Evolutionary conservation across 2,888 invertebrate genomes (phyloP), one percentile per base, ranked within the genome.

Genomic region (Thymelicus acteon): DNA sequence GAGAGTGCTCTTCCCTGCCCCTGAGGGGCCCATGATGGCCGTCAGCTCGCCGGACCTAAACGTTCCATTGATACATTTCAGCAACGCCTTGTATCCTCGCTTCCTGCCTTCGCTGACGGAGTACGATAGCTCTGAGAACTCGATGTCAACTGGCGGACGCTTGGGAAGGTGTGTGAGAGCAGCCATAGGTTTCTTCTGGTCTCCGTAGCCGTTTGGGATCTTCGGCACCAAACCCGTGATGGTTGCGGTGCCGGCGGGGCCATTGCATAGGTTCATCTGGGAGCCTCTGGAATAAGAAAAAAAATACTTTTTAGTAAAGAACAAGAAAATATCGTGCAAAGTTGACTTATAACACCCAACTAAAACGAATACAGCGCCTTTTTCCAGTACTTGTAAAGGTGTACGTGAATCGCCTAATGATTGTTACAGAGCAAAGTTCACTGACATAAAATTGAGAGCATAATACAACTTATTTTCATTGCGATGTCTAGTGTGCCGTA

Each of bases 11-110:
- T 97, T 97, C 57, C 95, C 95, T 13, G 95, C 95, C 0, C 95
- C 95, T 0, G 98, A 98, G 44, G 99, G 98, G 47, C 99, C 99
- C 98, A 99, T 98, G 72, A 99, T 98, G 44, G 98, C 98, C 0
- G 98, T 98, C 78, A 99, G 94, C 84, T 98, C 97, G n/a, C 98
- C 98, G 74, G 97, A 97, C 78, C 95, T 95, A 86, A 98, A 98
- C 83, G 96, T 96, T 8, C 99, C 99, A 80, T 97, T 97, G 71
- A 99, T 96, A 78, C 97, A 96, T 91, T 98, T 98, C 77, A 98
- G 92, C 80, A 98, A 96, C 13, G 97, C 97, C 89, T 98, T 98
- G 87, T 96, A 97, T 7, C 97, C 97, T 76, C 96, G 95, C 85
- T 96, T 95, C 75, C 97, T 94, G 19, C 97, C 97, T 81, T 98